These are phyloP conservation scores for Craniophora ligustri DNA, from an alignment of 2,888 invertebrate genomes.

Conservation along the genomic window DNA sequence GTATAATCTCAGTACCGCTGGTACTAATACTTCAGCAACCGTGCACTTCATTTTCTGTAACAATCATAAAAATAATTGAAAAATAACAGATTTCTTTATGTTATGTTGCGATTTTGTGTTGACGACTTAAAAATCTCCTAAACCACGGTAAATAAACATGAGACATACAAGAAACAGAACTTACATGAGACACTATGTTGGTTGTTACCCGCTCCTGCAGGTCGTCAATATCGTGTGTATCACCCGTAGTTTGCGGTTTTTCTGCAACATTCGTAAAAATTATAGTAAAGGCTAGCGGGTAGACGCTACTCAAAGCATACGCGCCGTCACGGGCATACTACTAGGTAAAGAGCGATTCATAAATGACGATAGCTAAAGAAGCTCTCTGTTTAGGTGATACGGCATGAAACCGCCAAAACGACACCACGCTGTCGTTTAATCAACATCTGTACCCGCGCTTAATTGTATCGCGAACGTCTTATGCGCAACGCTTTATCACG, in stretches of 20 bases:
- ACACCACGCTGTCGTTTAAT: too few relatives aligned
- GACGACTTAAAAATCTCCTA: background rate
- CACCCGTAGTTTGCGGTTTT: constrained; percentile 75
- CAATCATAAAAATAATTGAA: background rate
- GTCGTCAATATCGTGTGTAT: constrained; percentile 81
- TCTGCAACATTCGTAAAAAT: too few relatives aligned
- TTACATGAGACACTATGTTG: constrained; percentile 85
- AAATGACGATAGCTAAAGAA: too few relatives aligned
- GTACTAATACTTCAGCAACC: constrained; percentile 90
- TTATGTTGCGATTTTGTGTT: background rate
- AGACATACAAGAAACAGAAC: constrained; percentile 43
- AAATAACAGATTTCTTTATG: background rate
- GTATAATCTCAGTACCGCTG: constrained; percentile 90
- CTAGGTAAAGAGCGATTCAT: too few relatives aligned
- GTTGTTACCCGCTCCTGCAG: constrained; percentile 77
- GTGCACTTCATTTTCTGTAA: constrained; percentile 89
- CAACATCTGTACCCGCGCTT: too few relatives aligned
- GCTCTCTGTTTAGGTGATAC: too few relatives aligned
- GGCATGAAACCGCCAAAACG: too few relatives aligned
- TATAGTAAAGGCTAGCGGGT: too few relatives aligned
- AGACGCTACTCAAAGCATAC: too few relatives aligned
- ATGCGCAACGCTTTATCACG: too few relatives aligned
- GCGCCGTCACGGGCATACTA: too few relatives aligned
- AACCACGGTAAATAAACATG: background rate
- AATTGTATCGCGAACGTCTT: too few relatives aligned